Evolutionary conservation across 2,797 vertebrate species (phyloP), one percentile per base, ranked within the genome.

Genomic region (Rhodeus uyekii): DNA sequence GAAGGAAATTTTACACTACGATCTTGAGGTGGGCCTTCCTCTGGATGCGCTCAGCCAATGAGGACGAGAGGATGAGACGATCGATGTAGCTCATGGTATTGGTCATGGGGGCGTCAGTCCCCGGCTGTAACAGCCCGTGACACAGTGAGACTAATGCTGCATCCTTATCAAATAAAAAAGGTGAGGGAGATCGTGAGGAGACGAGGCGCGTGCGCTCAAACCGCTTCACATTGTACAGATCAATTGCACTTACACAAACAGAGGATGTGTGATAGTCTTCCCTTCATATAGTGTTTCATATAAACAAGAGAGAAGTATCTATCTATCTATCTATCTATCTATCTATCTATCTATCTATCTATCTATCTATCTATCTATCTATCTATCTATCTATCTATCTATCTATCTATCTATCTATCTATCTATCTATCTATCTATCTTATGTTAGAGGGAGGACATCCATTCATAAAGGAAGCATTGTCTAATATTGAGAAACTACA

Each of bases 11-110:
- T 90, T 90, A 89, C 90, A 84, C 87, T 89, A 85, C 86, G 92
- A 93, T 92, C 88, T 87, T 86, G 91, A 88, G 90, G 90, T 91
- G 91, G 94, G 94, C 92, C 94, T 95, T 93, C 86, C 91, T 90
- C 90, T 88, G 78, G 87, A 87, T 90, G 90, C 90, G 92, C 90
- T 93, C 90, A 92, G 89, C 92, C 86, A 94, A 94, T 93, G 91
- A 92, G 91, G 88, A 91, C 88, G 85, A 67, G 73, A 34, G 88
- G 89, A 84, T 89, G 87, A 91, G 88, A 91, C 89, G 88, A 89
- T 92, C 92, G 69, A 89, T 90, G 88, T 76, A 64, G 79, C 82
- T 88, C 85, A 73, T 79, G 82, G 81, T 87, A 90, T 90, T 86
- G 87, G 85, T 85, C 55, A 42, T 36, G 61, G 84, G 80, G 87